Evolutionary conservation across 2,888 invertebrate genomes (phyloP).

Genomic region (Bombylius discolor): DNA sequence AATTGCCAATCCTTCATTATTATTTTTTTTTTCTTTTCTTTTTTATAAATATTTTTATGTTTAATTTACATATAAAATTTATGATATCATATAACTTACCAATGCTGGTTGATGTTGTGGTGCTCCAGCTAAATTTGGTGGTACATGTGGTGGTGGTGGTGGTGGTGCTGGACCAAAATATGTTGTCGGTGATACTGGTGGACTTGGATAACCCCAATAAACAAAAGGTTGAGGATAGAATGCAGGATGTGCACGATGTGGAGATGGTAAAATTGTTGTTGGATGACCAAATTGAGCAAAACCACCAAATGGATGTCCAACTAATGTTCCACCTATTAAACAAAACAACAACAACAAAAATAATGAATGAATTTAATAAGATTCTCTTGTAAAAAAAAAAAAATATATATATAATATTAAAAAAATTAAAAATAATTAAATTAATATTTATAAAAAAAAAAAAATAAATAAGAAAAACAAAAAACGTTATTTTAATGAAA

Average conservation of each 20-base stretch:
- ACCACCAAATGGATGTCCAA: conserved; percentile 37
- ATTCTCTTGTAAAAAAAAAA: conserved; percentile 2
- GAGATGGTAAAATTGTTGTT: conserved; percentile 41
- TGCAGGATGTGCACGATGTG: conserved; percentile 41
- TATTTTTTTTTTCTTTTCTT: neutral
- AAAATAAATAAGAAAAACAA: too few relatives aligned
- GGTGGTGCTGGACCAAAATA: conserved; percentile 56
- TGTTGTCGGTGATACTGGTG: conserved; percentile 84
- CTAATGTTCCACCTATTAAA: conserved; percentile 44
- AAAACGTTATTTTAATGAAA: too few relatives aligned
- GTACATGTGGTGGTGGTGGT: conserved; percentile 19
- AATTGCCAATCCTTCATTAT: too few relatives aligned
- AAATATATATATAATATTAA: conserved; percentile 4
- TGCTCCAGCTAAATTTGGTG: conserved; percentile 7
- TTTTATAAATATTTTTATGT: neutral
- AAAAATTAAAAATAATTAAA: neutral
- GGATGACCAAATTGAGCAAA: conserved; percentile 34
- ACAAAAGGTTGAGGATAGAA: conserved; percentile 56
- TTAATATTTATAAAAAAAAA: neutral
- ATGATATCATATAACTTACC: conserved; percentile 18
- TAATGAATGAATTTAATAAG: conserved; percentile 6
- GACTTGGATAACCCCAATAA: conserved; percentile 91
- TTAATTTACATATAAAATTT: neutral
- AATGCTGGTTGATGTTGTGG: conserved; percentile 20
- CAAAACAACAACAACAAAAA: neutral